phyloP scores from a whole-genome alignment of 2,113 vertebrate species.

The Hydrochoerus hydrochaeris region DNA sequence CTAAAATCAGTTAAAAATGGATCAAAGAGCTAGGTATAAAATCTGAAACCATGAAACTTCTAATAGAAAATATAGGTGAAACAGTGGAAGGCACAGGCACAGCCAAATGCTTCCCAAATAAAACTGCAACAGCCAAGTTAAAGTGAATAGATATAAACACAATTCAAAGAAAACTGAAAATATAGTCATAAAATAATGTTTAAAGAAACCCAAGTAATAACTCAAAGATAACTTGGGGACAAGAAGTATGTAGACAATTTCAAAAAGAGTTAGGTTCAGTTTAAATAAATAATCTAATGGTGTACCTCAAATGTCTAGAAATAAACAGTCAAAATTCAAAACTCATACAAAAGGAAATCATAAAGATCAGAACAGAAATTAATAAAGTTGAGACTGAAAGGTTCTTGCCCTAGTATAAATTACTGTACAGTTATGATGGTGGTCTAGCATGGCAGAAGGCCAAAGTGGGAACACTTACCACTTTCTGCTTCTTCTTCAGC shows the following conservation, averaged over 20 bases:
- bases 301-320: neutral
- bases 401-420: no score
- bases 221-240: neutral
- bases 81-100: neutral
- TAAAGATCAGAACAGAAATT: neutral
- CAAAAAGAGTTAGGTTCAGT: neutral
- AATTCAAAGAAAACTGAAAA: constrained; percentile 25
- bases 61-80: neutral
- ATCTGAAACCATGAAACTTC: neutral
- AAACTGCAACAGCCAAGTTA: neutral
- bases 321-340: neutral
- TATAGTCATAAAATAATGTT: neutral
- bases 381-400: neutral
- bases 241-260: neutral
- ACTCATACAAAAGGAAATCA: neutral
- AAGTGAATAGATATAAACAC: neutral
- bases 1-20: neutral
- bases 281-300: neutral
- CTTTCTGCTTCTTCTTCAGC: no score
- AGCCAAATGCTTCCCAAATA: neutral
- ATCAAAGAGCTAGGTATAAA: neutral
- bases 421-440: no score
- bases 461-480: no score
- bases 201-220: constrained; percentile 24
- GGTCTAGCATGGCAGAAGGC: no score